Conservation (phyloP, 2,113 vertebrate species). For the Menura novaehollandiae region DNA sequence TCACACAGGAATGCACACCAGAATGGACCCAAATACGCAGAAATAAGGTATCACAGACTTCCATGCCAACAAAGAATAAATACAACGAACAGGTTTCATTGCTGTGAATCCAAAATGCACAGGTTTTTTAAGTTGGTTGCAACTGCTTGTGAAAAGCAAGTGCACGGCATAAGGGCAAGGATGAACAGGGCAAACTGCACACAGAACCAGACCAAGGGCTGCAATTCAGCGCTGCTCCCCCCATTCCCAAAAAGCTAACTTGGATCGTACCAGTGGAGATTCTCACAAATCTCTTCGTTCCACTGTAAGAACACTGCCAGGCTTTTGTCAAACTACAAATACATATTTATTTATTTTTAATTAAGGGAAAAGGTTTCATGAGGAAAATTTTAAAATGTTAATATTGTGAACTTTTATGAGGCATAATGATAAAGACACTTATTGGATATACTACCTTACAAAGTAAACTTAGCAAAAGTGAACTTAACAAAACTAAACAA, state of each 20-base stretch:
- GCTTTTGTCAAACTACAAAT: neutral
- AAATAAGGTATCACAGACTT: rapidly evolving
- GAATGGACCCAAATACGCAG: neutral
- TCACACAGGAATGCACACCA: neutral
- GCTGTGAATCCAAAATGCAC: rapidly evolving
- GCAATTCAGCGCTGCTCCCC: neutral
- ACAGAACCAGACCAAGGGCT: neutral
- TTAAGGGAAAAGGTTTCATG: neutral
- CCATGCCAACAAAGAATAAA: neutral
- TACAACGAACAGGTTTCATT: rapidly evolving
- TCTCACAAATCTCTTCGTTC: neutral
- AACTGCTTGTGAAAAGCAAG: neutral
- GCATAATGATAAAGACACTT: neutral
- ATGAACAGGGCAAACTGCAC: rapidly evolving
- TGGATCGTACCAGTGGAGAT: neutral
- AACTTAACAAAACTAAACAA: neutral
- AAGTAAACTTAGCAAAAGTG: neutral
- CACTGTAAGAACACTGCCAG: neutral
- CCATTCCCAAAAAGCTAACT: neutral
- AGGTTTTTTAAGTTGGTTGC: neutral
- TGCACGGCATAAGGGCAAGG: rapidly evolving
- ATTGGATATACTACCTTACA: neutral
- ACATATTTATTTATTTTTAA: neutral
- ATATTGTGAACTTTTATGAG: neutral
- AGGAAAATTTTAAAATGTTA: neutral